Percentiles rank a stretch among this genome's conserved stretches.
Conservation (phyloP, 1,140 invertebrate genomes). For the Drosophila seguyi region DNA sequence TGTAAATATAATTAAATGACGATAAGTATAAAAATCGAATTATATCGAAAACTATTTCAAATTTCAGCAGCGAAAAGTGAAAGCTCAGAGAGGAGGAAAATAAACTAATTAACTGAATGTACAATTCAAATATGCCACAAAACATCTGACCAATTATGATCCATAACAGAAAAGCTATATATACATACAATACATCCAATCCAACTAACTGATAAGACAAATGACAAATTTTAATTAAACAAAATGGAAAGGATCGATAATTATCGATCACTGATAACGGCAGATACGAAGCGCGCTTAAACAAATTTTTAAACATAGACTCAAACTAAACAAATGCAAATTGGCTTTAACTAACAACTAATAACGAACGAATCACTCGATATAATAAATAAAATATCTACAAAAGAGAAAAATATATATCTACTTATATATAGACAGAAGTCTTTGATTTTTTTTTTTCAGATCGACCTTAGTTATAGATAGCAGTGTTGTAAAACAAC, state of each 20-base stretch:
- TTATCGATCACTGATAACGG: not conserved
- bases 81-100: slow-evolving; percentile 5
- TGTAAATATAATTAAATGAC: slow-evolving; percentile 64
- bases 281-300: slow-evolving; percentile 37
- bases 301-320: slow-evolving; percentile 51
- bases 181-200: slow-evolving; percentile 43
- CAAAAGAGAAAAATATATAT: slow-evolving; percentile 14
- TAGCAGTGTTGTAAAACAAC: slow-evolving; percentile 51
- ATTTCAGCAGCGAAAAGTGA: slow-evolving; percentile 19
- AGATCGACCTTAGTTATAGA: slow-evolving; percentile 31
- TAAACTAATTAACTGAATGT: slow-evolving; percentile 53
- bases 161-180: slow-evolving; percentile 47
- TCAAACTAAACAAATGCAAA: slow-evolving; percentile 49
- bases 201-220: slow-evolving; percentile 49
- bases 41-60: slow-evolving; percentile 32
- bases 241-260: slow-evolving; percentile 6
- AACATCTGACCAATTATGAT: slow-evolving; percentile 59
- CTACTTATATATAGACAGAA: slow-evolving; percentile 20
- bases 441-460: slow-evolving; percentile 8
- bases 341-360: slow-evolving; percentile 65
- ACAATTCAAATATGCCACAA: slow-evolving; percentile 58
- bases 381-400: slow-evolving; percentile 22
- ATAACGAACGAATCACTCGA: slow-evolving; percentile 31
- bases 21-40: slow-evolving; percentile 27
- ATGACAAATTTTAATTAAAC: slow-evolving; percentile 71